phyloP scores from a whole-genome alignment of 1,140 invertebrate genomes.

The Megalopta genalis region DNA sequence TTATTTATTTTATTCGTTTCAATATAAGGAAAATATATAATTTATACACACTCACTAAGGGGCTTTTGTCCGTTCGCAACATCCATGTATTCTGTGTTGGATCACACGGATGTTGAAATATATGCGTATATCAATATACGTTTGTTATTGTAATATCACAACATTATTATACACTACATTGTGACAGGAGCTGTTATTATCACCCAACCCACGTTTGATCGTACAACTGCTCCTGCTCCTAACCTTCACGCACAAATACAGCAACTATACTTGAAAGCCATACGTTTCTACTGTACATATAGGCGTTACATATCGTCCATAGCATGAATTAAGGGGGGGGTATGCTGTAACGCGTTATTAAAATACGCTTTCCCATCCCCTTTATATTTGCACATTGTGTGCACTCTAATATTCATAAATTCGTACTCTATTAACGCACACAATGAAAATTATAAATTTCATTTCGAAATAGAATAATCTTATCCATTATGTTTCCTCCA shows the following conservation, averaged over 20 bases:
- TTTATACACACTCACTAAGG: constrained; percentile 67
- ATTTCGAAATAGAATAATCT: not conserved
- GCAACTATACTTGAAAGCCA: constrained; percentile 36
- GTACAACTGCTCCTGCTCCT: constrained; percentile 33
- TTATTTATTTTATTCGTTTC: not conserved
- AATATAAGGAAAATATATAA: not conserved
- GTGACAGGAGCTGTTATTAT: constrained; percentile 39
- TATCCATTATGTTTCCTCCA: not conserved
- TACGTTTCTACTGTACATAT: constrained; percentile 34
- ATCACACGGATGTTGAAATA: constrained; percentile 58
- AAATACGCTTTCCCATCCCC: not conserved
- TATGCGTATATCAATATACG: constrained; percentile 29
- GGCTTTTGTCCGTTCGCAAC: constrained; percentile 73
- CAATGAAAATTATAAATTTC: not conserved
- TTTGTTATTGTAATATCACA: constrained; percentile 32
- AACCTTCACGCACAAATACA: constrained; percentile 36
- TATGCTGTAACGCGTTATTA: constrained; percentile 4
- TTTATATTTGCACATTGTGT: not conserved
- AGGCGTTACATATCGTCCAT: constrained; percentile 34
- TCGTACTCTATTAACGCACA: no score
- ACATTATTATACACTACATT: constrained; percentile 39
- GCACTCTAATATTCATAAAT: not conserved
- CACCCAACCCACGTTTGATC: constrained; percentile 43
- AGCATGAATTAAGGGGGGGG: not conserved
- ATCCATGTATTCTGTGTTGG: constrained; percentile 72